Percentiles rank a stretch among this genome's conserved stretches.
These are phyloP conservation scores for Rhadina sibilatrix DNA, from an alignment of 2,113 vertebrate species.

Conservation along the genomic window DNA sequence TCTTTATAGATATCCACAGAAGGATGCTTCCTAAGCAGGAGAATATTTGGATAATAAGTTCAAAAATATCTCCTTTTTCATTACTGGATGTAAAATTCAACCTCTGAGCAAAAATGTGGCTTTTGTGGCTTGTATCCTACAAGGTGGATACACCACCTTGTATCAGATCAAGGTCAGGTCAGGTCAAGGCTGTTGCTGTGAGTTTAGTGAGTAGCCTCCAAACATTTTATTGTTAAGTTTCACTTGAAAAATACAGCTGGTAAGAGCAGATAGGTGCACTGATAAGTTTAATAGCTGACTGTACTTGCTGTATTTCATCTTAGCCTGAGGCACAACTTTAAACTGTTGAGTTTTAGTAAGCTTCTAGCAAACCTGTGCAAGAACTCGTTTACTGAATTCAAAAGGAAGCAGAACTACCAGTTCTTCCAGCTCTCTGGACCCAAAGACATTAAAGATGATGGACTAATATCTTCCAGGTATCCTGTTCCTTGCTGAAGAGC, in stretches of 20 bases:
- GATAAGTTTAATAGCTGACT: background rate
- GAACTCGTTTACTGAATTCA: accelerated
- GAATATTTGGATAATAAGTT: background rate
- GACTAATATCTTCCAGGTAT: background rate
- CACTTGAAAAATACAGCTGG: background rate
- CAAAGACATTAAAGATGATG: background rate
- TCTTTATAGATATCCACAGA: background rate
- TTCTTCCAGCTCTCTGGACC: background rate
- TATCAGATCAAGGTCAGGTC: background rate
- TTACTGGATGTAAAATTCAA: background rate
- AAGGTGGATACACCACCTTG: no score
- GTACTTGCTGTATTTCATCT: background rate
- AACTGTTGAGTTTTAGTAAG: background rate
- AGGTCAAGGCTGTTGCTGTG: background rate
- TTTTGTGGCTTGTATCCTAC: background rate
- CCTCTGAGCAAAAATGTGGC: background rate
- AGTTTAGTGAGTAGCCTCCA: background rate
- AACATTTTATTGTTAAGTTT: background rate
- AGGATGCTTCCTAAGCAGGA: background rate
- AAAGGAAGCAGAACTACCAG: background rate
- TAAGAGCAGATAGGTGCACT: background rate
- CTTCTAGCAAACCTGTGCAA: background rate
- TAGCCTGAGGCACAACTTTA: background rate
- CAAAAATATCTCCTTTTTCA: background rate
- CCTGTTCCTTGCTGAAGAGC: background rate